Conservation (phyloP, 2,888 invertebrate genomes). For the Drosophila diplacantha region DNA sequence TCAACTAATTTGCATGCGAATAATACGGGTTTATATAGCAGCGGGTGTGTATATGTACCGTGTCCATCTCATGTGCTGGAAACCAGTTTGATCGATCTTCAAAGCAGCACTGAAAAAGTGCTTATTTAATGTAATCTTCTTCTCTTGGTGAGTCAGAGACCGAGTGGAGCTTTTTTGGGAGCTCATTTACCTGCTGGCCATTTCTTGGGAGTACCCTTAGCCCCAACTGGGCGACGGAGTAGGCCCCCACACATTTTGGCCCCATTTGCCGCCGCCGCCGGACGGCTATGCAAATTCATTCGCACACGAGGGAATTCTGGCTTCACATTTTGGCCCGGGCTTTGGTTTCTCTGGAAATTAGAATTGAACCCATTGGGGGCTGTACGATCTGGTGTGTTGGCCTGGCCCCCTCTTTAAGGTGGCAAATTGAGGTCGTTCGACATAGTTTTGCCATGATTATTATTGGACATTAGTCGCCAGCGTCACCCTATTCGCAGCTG, state of each 20-base stretch:
- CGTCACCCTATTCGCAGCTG: slow-evolving; percentile 34
- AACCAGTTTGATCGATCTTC: slow-evolving; percentile 55
- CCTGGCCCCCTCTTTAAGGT: slow-evolving; percentile 9
- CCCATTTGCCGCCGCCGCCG: slow-evolving; percentile 8
- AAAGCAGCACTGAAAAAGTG: slow-evolving; percentile 13
- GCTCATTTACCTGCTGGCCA: slow-evolving; percentile 55
- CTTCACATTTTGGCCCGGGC: slow-evolving; percentile 7
- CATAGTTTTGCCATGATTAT: slow-evolving; percentile 65
- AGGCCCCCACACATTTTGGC: slow-evolving; percentile 14
- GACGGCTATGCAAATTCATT: slow-evolving; percentile 31
- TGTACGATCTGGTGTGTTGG: slow-evolving; percentile 22
- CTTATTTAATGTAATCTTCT: slow-evolving; percentile 33
- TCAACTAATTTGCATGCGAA: slow-evolving; percentile 65
- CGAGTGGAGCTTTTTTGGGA: slow-evolving; percentile 17
- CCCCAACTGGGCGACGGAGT: slow-evolving; percentile 5
- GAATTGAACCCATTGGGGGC: slow-evolving; percentile 20
- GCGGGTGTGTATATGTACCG: slow-evolving; percentile 5
- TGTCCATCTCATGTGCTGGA: slow-evolving; percentile 52
- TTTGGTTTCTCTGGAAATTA: slow-evolving; percentile 24
- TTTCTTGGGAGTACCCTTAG: slow-evolving; percentile 29
- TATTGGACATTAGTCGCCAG: slow-evolving; percentile 46
- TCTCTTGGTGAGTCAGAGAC: slow-evolving; percentile 33
- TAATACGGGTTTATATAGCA: slow-evolving; percentile 30
- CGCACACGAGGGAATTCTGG: slow-evolving; percentile 3
- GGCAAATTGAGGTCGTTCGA: slow-evolving; percentile 62